A percentile compares a stretch with the other conserved stretches of the same genome.
Evolutionary conservation across 2,113 vertebrate species (phyloP).

Genomic region (Crypturellus undulatus): DNA sequence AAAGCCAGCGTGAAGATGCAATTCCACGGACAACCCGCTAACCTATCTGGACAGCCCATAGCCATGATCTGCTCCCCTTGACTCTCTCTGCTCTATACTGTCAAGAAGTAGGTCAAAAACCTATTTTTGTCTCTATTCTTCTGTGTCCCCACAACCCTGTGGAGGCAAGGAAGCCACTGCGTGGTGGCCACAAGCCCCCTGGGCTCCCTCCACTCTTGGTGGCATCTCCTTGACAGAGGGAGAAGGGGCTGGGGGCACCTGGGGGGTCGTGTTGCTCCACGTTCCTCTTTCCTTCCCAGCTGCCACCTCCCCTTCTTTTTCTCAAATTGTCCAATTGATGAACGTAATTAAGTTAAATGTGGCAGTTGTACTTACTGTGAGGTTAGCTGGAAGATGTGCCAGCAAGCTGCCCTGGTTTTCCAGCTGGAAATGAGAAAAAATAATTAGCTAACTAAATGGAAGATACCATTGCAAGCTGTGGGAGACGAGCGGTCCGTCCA

Average conservation of each 20-base stretch:
- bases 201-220: rapidly evolving
- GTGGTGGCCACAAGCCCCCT: rapidly evolving
- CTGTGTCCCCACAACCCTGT: rapidly evolving
- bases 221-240: neutral
- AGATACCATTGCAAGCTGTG: neutral
- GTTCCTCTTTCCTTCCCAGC: neutral
- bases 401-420: neutral
- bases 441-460: neutral
- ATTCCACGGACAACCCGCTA: neutral
- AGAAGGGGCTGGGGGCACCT: too few species aligned
- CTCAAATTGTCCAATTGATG: neutral
- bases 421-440: neutral
- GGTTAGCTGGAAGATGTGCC: neutral
- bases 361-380: neutral
- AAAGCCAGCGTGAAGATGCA: neutral
- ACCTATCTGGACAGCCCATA: rapidly evolving
- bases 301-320: neutral
- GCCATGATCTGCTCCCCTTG: neutral
- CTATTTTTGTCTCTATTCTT: neutral
- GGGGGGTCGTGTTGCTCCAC: neutral
- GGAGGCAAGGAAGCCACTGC: rapidly evolving
- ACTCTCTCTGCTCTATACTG: neutral
- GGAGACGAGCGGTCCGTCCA: neutral
- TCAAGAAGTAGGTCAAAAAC: slow-evolving; percentile 39
- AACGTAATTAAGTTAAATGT: neutral